Conservation (phyloP, 2,888 invertebrate genomes). For the Siphlonurus alternatus region DNA sequence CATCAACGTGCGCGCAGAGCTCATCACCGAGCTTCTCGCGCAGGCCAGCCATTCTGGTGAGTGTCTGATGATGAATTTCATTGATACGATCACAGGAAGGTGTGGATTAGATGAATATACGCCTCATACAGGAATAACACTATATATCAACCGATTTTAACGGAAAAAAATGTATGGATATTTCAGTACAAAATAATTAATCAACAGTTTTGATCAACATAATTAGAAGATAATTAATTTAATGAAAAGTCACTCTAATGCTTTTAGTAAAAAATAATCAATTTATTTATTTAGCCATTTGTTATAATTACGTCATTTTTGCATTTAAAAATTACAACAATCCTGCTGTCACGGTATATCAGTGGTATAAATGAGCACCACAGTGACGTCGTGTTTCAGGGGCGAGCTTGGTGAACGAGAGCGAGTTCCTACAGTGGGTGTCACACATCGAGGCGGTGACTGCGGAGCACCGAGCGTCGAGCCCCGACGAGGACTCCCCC, state of each 20-base stretch:
- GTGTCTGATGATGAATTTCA: too few species aligned
- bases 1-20: slow-evolving; percentile 55
- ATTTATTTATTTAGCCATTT: background rate
- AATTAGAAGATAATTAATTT: background rate
- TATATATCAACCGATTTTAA: background rate
- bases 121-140: background rate
- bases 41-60: slow-evolving; percentile 56
- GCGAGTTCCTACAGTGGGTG: slow-evolving; percentile 63
- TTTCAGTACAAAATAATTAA: too few species aligned
- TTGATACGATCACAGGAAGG: background rate
- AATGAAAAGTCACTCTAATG: background rate
- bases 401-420: slow-evolving; percentile 34
- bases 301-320: background rate
- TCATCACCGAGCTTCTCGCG: slow-evolving; percentile 53
- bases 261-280: background rate
- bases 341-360: too few species aligned
- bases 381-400: background rate
- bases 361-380: too few species aligned
- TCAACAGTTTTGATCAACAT: background rate
- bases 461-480: slow-evolving; percentile 54
- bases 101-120: background rate
- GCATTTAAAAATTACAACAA: background rate
- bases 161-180: background rate
- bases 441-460: slow-evolving; percentile 48
- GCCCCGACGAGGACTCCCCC: slow-evolving; percentile 46